A percentile compares a stretch with the other conserved stretches of the same genome.
These are phyloP conservation scores for Anaspis maculata DNA, from an alignment of 2,888 invertebrate species.

Conservation along the genomic window DNA sequence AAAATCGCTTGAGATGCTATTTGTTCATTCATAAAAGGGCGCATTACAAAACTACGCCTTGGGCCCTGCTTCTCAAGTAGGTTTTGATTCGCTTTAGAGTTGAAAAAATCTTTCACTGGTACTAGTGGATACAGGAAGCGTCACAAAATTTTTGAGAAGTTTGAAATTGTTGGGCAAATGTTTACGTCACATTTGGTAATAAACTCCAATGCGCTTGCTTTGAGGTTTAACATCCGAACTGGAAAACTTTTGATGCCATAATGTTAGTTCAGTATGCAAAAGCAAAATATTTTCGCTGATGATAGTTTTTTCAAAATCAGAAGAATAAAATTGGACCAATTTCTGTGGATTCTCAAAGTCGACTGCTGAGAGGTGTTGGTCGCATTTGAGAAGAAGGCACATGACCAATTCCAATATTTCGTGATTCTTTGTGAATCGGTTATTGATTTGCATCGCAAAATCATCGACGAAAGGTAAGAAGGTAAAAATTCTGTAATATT, in stretches of 20 bases:
- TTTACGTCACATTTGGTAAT: slow-evolving; percentile 1
- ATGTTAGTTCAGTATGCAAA: background rate
- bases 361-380: background rate
- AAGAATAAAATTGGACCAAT: background rate
- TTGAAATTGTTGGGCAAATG: slow-evolving; percentile 11
- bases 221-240: background rate
- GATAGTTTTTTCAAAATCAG: background rate
- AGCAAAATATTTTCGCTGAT: background rate
- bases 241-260: background rate
- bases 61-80: too few species aligned
- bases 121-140: slow-evolving; percentile 13
- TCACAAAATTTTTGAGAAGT: slow-evolving; percentile 13
- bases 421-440: background rate
- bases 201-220: background rate
- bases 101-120: slow-evolving; percentile 15
- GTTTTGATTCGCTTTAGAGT: too few species aligned
- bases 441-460: background rate
- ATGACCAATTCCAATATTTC: background rate
- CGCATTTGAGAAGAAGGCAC: background rate
- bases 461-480: background rate
- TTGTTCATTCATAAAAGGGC: too few species aligned
- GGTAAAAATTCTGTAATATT: background rate
- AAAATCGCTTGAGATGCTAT: too few species aligned
- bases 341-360: background rate
- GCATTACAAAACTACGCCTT: too few species aligned